Conservation (phyloP, 2,888 invertebrate species). For the Bunonema sp. region DNA sequence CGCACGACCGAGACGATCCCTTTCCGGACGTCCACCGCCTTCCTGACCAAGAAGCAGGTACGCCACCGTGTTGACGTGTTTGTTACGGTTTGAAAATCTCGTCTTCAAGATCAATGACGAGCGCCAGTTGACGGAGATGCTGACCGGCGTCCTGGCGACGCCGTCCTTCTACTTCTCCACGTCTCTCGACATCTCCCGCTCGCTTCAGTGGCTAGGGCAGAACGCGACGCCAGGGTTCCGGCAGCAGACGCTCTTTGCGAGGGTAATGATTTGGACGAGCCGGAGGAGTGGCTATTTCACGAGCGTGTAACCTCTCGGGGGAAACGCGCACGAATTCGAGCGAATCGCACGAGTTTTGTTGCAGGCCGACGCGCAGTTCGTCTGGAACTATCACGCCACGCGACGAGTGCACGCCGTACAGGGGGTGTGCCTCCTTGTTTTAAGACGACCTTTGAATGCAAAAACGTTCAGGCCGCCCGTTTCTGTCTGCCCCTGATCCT, state of each 20-base stretch:
- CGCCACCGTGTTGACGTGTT: too few species aligned
- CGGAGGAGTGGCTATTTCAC: too few species aligned
- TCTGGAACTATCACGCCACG: constrained; percentile 72
- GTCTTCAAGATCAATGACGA: constrained; percentile 55
- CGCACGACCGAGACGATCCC: constrained; percentile 53
- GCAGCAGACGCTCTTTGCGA: constrained; percentile 16
- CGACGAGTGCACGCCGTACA: constrained; percentile 11
- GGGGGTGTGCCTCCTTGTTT: constrained; percentile 8
- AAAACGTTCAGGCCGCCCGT: constrained; percentile 20
- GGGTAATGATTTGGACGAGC: constrained; percentile 10
- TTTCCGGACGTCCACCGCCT: constrained; percentile 67
- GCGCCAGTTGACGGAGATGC: constrained; percentile 66
- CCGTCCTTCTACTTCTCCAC: constrained; percentile 76
- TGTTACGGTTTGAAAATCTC: too few species aligned
- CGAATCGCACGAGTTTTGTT: constrained; percentile 4
- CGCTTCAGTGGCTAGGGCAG: constrained; percentile 44
- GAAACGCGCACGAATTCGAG: too few species aligned
- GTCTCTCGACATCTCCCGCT: constrained; percentile 13
- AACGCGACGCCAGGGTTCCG: constrained; percentile 31
- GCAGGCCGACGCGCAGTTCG: constrained; percentile 66
- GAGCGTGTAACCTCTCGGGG: too few species aligned
- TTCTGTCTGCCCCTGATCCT: constrained; percentile 73
- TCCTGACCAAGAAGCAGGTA: constrained; percentile 58
- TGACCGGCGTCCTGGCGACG: constrained; percentile 65
- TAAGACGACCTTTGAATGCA: background rate